Conservation (phyloP, 1,140 invertebrate genomes). For the Limonius californicus region DNA sequence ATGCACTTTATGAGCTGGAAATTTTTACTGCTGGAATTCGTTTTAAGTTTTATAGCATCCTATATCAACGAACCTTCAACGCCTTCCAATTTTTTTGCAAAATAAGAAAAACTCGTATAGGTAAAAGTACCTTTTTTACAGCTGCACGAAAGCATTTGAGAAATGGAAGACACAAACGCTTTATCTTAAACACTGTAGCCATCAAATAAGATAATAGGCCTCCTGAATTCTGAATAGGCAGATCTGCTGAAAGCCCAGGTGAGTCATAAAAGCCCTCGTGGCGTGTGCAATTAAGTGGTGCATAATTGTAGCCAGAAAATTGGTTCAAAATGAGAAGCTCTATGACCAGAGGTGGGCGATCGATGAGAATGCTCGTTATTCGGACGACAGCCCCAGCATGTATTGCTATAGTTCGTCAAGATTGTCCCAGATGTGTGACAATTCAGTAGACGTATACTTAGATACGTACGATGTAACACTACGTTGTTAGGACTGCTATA, state of each 20-base stretch:
- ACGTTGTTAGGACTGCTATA: too few relatives aligned
- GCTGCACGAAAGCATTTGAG: too few relatives aligned
- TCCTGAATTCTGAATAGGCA: too few relatives aligned
- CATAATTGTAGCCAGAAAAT: background rate
- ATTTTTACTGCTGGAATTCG: background rate
- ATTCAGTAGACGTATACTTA: background rate
- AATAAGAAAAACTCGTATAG: too few relatives aligned
- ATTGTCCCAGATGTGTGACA: constrained; percentile 13
- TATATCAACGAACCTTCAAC: too few relatives aligned
- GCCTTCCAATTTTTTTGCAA: too few relatives aligned
- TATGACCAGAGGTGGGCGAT: constrained; percentile 32
- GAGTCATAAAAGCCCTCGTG: too few relatives aligned
- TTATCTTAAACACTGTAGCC: too few relatives aligned
- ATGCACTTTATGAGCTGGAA: background rate
- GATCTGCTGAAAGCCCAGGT: too few relatives aligned
- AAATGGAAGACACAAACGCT: too few relatives aligned
- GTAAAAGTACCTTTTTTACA: too few relatives aligned
- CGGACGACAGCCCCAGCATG: constrained; percentile 41
- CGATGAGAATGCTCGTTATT: constrained; percentile 43
- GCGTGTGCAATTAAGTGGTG: background rate
- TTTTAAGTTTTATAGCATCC: background rate
- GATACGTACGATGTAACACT: background rate
- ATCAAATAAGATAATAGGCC: too few relatives aligned
- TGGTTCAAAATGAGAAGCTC: constrained; percentile 18
- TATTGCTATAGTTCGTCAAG: constrained; percentile 23